Evolutionary conservation across 2,888 invertebrate species (phyloP), one percentile per base, ranked within the genome.

Genomic region (Rhagonycha fulva): DNA sequence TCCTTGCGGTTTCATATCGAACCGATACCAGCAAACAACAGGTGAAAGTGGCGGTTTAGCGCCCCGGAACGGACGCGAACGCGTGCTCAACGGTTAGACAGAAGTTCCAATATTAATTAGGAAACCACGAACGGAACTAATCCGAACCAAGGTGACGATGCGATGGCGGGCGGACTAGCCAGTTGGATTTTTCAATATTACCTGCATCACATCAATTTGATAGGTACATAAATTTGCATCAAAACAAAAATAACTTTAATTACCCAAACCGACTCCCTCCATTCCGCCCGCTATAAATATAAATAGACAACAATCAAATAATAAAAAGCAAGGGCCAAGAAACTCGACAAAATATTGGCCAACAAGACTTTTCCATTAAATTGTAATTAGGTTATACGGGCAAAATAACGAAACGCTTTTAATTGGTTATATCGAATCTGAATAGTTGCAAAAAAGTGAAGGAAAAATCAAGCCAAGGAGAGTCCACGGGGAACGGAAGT

Each of bases 1-100:
- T 63, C 63, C 63, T 66, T 66, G 63, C 26, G 63, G 63, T 66
- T 66, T 66, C 24, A 66, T 66, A 73, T 62, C 32, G 69, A 74
- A 69, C 62, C 63, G 32, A 47, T 24, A 68, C 28, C 74, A 24
- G n/a, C 63, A 66, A 26, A 66, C 74, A 74, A 74, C 74, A 74
- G 74, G 74, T 74, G 74, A 74, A 74, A 74, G 74, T 74, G 74
- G 23, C 63, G 63, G 68, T 74, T 74, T 74, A 70, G 69, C 74
- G 69, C 74, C 47, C 47, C 74, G 61, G 62, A 74, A 63, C 62
- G 67, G 69, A 47, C 72, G 68, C 28, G 23, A 68, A 72, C 72
- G 74, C 62, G 63, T 63, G 74, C 63, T 62, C 23, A 47, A 69
- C 63, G 72, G 72, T 30, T 61, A 68, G 60, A 24, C 72, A 47